A percentile compares a stretch with the other conserved stretches of the same genome.
These are phyloP conservation scores for Marmota flaviventris DNA, from an alignment of 2,113 vertebrate genomes.

Conservation along the genomic window DNA sequence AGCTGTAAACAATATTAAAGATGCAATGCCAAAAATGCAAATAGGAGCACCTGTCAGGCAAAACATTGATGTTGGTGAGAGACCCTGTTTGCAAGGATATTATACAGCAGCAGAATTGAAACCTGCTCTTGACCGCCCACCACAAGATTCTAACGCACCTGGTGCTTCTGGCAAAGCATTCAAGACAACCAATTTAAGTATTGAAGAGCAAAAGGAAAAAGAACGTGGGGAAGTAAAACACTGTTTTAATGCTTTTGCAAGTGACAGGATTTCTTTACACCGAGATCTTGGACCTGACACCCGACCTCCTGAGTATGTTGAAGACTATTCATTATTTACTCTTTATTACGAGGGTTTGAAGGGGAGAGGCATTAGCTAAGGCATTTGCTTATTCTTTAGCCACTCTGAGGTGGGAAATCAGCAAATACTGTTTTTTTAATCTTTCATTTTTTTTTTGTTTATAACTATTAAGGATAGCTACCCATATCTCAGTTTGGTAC, in stretches of 20 bases:
- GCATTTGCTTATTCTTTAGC: constrained; percentile 18
- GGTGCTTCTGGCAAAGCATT: constrained; percentile 96
- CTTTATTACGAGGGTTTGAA: background rate
- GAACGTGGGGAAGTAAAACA: constrained; percentile 95
- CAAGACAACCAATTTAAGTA: constrained; percentile 90
- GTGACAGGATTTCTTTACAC: constrained; percentile 97
- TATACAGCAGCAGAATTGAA: constrained; percentile 95
- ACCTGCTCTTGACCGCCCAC: constrained; percentile 93
- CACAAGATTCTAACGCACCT: constrained; percentile 93
- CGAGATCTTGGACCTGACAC: constrained; percentile 98
- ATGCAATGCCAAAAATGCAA: constrained; percentile 97
- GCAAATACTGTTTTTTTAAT: background rate
- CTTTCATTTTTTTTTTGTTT: constrained; percentile 37
- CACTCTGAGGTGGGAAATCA: background rate
- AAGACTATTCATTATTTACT: constrained; percentile 62
- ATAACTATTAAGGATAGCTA: background rate
- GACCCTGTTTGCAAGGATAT: constrained; percentile 92
- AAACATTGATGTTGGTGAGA: constrained; percentile 84
- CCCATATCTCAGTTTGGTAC: background rate
- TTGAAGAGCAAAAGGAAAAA: constrained; percentile 95
- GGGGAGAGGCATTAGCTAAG: background rate
- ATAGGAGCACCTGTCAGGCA: constrained; percentile 94
- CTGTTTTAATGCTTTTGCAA: constrained; percentile 98
- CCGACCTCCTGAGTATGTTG: constrained; percentile 97
- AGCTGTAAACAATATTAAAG: constrained; percentile 97